Evolutionary conservation across 1,140 invertebrate genomes (phyloP).

Genomic region (Leptinotarsa texana): DNA sequence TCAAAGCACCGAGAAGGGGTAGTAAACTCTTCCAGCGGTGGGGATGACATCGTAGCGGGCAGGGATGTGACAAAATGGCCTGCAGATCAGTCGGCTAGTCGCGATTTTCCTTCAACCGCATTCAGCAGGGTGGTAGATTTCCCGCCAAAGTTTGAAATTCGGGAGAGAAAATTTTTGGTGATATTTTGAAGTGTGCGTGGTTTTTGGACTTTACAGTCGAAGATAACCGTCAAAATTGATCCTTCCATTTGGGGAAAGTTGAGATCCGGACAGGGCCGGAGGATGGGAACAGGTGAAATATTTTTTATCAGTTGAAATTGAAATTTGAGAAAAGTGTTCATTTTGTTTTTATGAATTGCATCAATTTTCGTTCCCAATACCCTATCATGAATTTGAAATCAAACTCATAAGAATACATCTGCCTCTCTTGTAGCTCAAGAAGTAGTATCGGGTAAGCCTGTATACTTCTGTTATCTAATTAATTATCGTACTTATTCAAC

Average conservation of each 20-base stretch:
- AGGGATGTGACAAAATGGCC: constrained; percentile 57
- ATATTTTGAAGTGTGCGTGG: background rate
- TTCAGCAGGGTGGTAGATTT: constrained; percentile 4
- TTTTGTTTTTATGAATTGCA: background rate
- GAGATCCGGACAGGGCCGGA: constrained; percentile 52
- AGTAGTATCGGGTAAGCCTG: too few species aligned
- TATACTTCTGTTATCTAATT: too few species aligned
- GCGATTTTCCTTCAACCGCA: constrained; percentile 37
- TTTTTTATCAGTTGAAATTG: constrained; percentile 9
- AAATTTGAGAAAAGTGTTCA: background rate
- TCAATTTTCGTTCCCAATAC: too few species aligned
- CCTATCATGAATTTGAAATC: too few species aligned
- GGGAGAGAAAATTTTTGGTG: background rate
- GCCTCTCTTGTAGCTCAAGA: too few species aligned
- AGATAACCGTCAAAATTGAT: constrained; percentile 51
- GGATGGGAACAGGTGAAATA: constrained; percentile 54
- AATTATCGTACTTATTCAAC: too few species aligned
- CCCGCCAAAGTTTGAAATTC: constrained; percentile 16
- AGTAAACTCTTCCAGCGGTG: constrained; percentile 27
- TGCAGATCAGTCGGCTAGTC: constrained; percentile 53
- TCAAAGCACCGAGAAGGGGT: constrained; percentile 12
- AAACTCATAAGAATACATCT: too few species aligned
- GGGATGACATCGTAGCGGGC: constrained; percentile 51
- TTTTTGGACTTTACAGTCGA: constrained; percentile 19
- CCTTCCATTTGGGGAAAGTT: constrained; percentile 54